A percentile compares a stretch with the other conserved stretches of the same genome.
Evolutionary conservation across 2,797 vertebrate species (phyloP).

Genomic region (Esox masquinongy): DNA sequence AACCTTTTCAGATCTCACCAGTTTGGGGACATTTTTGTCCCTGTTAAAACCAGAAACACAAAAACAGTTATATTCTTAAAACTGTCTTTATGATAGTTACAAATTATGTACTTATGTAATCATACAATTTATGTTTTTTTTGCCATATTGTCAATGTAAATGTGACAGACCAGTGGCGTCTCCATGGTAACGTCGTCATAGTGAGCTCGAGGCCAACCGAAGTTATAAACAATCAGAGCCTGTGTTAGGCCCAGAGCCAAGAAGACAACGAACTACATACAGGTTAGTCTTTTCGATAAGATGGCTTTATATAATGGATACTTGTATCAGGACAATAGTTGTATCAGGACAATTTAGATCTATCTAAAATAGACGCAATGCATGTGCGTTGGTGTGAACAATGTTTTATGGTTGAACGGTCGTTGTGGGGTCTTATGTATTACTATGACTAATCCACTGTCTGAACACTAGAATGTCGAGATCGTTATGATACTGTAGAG

Average conservation of each 20-base stretch:
- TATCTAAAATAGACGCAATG: no score
- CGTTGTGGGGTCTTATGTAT: not conserved
- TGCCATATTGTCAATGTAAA: not conserved
- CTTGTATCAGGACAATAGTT: not conserved
- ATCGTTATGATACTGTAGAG: not conserved
- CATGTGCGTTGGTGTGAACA: no score
- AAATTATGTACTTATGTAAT: no score
- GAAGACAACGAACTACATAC: constrained; percentile 14
- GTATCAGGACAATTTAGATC: not conserved
- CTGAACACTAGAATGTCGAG: not conserved
- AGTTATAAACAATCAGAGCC: constrained; percentile 58
- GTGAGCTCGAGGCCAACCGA: constrained; percentile 56
- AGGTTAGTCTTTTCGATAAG: constrained; percentile 30
- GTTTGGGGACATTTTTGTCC: no score
- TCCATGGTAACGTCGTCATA: constrained; percentile 69
- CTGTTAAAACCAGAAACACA: no score
- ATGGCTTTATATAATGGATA: constrained; percentile 24
- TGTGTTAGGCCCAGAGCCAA: constrained; percentile 40
- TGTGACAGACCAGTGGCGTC: constrained; percentile 31
- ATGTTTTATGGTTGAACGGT: no score
- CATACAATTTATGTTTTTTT: not conserved
- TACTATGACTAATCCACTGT: not conserved
- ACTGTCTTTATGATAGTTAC: no score
- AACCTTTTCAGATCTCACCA: no score
- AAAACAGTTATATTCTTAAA: no score